phyloP scores from a whole-genome alignment of 2,113 vertebrate genomes.

The Anguilla japonica region DNA sequence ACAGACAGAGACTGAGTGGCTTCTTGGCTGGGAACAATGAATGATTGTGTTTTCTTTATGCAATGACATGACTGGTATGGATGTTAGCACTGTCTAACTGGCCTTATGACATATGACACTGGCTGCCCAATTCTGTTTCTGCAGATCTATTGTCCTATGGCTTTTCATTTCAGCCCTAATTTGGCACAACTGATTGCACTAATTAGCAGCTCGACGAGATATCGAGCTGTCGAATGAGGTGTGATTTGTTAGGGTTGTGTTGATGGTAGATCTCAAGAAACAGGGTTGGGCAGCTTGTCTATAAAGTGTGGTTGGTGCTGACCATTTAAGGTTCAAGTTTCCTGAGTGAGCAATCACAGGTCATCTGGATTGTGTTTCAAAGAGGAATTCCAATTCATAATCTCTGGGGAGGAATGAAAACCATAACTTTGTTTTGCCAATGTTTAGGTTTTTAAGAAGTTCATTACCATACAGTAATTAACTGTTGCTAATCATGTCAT shows the following conservation, averaged over 20 bases:
- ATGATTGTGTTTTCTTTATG: background rate
- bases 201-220: no score
- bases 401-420: background rate
- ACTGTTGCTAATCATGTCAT: background rate
- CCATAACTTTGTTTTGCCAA: background rate
- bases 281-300: background rate
- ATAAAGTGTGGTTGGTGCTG: background rate
- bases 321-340: background rate
- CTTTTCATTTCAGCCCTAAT: no score
- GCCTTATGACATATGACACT: no score
- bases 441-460: background rate
- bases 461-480: background rate
- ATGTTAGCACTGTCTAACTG: background rate
- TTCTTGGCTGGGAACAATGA: background rate
- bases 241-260: no score
- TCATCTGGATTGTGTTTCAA: background rate
- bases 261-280: no score
- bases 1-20: background rate
- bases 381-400: background rate
- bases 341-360: background rate
- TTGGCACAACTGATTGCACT: no score
- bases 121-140: no score
- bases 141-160: no score
- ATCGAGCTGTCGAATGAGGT: no score
- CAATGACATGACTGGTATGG: background rate